Evolutionary conservation across 2,113 vertebrate genomes (phyloP).

Genomic region (Eulemur rufifrons): DNA sequence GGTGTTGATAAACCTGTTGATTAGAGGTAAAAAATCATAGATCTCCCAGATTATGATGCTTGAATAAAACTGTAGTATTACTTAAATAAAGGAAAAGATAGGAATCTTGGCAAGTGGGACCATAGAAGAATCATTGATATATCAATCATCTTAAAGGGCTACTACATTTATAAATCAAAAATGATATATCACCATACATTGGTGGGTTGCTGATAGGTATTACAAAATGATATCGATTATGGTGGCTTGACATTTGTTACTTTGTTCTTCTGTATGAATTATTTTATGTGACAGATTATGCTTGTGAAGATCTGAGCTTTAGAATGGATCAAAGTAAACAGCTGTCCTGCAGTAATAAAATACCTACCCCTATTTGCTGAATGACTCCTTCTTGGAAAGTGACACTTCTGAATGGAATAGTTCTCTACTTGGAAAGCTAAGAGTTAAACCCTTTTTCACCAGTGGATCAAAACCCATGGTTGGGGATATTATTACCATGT

Average conservation of each 20-base stretch:
- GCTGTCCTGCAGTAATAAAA: neutral
- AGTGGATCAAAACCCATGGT: neutral
- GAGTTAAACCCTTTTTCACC: neutral
- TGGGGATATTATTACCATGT: constrained; percentile 22
- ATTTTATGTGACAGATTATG: neutral
- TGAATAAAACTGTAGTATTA: neutral
- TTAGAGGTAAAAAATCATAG: neutral
- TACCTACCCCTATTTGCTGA: neutral
- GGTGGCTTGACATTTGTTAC: constrained; percentile 6
- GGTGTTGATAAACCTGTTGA: neutral
- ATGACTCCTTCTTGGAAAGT: neutral
- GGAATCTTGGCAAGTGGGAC: neutral
- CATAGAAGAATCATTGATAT: neutral
- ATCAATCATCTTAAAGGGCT: constrained; percentile 35
- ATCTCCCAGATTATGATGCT: neutral
- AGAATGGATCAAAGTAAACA: neutral
- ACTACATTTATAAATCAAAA: constrained; percentile 43
- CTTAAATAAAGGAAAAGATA: neutral
- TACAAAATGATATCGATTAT: neutral
- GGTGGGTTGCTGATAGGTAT: neutral
- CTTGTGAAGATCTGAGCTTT: neutral
- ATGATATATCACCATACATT: neutral
- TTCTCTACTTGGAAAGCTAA: neutral
- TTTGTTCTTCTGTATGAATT: constrained; percentile 33
- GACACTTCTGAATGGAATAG: neutral